Conservation (phyloP, 2,113 vertebrate genomes). For the Hirundichthys speculiger region DNA sequence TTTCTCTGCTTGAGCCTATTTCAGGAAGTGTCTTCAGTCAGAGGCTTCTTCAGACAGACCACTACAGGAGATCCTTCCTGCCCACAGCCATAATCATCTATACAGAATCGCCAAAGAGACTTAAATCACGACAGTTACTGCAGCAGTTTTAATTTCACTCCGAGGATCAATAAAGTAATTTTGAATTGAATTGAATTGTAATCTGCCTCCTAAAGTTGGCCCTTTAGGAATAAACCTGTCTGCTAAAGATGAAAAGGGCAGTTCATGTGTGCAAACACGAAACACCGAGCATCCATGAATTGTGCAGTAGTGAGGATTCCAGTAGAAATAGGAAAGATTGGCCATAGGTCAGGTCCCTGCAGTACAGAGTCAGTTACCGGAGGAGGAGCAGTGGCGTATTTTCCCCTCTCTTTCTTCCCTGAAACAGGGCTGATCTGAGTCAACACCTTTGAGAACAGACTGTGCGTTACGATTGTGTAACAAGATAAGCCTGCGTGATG, state of each 20-base stretch:
- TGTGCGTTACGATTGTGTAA: conserved; percentile 38
- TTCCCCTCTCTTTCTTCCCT: conserved; percentile 61
- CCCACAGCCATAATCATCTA: too few relatives aligned
- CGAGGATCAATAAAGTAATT: too few relatives aligned
- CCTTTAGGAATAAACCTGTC: background rate
- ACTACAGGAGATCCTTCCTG: too few relatives aligned
- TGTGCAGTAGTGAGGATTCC: conserved; percentile 1
- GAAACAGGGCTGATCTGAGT: conserved; percentile 59
- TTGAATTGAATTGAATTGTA: too few relatives aligned
- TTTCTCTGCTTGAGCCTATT: background rate
- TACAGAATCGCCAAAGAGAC: too few relatives aligned
- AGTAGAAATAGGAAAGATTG: conserved; percentile 1
- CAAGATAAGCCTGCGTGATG: conserved; percentile 17
- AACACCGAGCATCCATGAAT: background rate
- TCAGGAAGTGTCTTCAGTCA: background rate
- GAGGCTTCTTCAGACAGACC: too few relatives aligned
- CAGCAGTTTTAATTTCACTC: too few relatives aligned
- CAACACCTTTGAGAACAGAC: conserved; percentile 50
- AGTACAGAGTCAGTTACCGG: conserved; percentile 29
- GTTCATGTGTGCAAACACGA: background rate
- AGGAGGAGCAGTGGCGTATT: conserved; percentile 42
- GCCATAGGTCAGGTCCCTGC: background rate
- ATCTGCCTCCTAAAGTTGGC: background rate
- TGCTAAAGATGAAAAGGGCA: background rate
- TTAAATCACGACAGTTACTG: too few relatives aligned